These are phyloP conservation scores for Leptodactylus fallax DNA, from an alignment of 2,797 vertebrate species.

Conservation along the genomic window DNA sequence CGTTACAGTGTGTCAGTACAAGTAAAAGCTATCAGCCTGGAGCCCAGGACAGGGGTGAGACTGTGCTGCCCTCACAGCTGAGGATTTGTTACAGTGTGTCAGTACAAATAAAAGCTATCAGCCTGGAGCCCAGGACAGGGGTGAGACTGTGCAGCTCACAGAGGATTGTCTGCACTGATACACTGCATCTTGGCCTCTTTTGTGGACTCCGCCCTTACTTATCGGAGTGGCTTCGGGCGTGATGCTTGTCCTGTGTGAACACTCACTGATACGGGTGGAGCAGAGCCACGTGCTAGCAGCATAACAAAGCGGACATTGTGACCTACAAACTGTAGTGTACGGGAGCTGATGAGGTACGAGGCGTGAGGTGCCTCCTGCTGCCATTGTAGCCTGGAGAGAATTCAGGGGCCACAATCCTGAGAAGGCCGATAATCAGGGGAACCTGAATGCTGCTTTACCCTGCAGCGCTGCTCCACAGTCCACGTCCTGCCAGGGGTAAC, in stretches of 20 bases:
- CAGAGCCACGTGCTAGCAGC: background rate
- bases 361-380: background rate
- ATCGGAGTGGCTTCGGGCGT: background rate
- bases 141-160: too few relatives aligned
- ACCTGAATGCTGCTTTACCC: background rate
- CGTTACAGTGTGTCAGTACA: too few relatives aligned
- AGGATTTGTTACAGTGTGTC: too few relatives aligned
- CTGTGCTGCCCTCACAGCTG: too few relatives aligned
- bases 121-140: too few relatives aligned
- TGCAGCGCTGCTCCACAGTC: slow-evolving; percentile 6
- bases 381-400: background rate
- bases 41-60: too few relatives aligned
- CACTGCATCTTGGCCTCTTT: background rate
- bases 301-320: background rate
- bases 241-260: background rate
- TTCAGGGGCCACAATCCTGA: background rate
- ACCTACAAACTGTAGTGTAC: too few relatives aligned
- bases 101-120: too few relatives aligned
- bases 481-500: background rate
- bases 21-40: too few relatives aligned
- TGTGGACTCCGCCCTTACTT: background rate
- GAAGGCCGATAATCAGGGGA: background rate
- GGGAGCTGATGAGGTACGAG: background rate
- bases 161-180: background rate
- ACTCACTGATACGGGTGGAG: background rate